Evolutionary conservation across 2,797 vertebrate genomes (phyloP), one percentile per base, ranked within the genome.

Genomic region (Salarias fasciatus): DNA sequence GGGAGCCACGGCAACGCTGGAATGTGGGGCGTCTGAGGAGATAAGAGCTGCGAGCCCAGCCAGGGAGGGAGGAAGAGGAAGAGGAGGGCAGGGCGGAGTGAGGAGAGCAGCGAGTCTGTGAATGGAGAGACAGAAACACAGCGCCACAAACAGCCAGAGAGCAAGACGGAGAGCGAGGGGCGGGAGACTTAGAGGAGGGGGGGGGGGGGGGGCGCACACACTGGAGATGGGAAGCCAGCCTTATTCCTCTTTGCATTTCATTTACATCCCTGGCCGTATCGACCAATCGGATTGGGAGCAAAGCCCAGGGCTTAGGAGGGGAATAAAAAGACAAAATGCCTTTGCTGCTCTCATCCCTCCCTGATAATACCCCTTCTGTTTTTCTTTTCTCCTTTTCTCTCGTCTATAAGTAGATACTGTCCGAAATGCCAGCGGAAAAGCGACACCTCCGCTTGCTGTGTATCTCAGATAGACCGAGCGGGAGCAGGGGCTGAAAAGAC

Each of bases 181-280:
- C 43, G 84, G 86, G 84, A 73, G 76, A 75, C 61, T 83, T 75
- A 79, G 69, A 2, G 18, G 18, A 2, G 18, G 18, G n/a, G 18
- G 18, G 18, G 18, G 18, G 2, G 18, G 3, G 18, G 18, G 74
- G 85, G 87, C 80, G 89, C 67, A 82, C 79, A 87, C 80, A 87
- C 74, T 87, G 84, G 87, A 91, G 89, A 92, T 92, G 91, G 90
- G 92, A 93, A 91, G 91, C 93, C 90, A 91, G 93, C 93, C 93
- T 95, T 95, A 94, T 95, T 96, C 95, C 93, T 94, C 92, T 94
- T 95, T 94, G 94, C 93, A 95, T 95, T 95, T 97, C 93, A 97
- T 98, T 98, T 97, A 95, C 95, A 98, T 97, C 93, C 94, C 83
- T 95, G 95, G 94, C 95, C 94, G 94, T 94, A 94, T 93, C 94